These are phyloP conservation scores for Chymomyza fuscimana DNA, from an alignment of 2,888 invertebrate genomes.

Conservation along the genomic window DNA sequence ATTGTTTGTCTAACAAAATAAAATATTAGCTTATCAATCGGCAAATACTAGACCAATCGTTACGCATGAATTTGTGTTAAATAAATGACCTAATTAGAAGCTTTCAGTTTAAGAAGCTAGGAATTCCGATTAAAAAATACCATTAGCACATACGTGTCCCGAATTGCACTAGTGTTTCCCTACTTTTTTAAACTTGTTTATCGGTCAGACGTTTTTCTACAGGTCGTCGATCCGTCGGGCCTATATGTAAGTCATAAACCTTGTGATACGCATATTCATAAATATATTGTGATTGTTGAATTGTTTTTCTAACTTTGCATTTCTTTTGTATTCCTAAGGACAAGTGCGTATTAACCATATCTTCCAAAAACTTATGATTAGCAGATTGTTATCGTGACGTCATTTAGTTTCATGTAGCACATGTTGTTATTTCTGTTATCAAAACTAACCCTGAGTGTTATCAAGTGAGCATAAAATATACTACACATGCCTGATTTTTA, in stretches of 20 bases:
- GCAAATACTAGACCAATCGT: background rate
- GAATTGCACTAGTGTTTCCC: background rate
- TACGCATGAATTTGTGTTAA: background rate
- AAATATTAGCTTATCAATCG: background rate
- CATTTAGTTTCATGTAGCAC: background rate
- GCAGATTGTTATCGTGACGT: background rate
- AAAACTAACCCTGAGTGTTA: background rate
- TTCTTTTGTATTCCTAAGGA: background rate
- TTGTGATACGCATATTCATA: background rate
- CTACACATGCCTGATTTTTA: background rate
- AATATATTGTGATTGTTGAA: background rate
- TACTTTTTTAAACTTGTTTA: background rate
- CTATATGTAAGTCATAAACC: background rate
- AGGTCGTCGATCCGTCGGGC: background rate
- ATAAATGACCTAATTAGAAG: background rate
- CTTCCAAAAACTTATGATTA: background rate
- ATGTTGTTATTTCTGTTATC: background rate
- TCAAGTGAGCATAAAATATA: background rate
- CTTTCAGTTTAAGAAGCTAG: background rate
- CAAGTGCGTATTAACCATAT: background rate
- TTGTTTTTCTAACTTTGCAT: background rate
- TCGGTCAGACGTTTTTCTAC: background rate
- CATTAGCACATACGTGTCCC: background rate
- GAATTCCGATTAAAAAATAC: background rate
- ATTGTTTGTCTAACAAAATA: background rate